These are phyloP conservation scores for Stomatorhinus walkeri DNA, from an alignment of 2,797 vertebrate species.

Conservation along the genomic window DNA sequence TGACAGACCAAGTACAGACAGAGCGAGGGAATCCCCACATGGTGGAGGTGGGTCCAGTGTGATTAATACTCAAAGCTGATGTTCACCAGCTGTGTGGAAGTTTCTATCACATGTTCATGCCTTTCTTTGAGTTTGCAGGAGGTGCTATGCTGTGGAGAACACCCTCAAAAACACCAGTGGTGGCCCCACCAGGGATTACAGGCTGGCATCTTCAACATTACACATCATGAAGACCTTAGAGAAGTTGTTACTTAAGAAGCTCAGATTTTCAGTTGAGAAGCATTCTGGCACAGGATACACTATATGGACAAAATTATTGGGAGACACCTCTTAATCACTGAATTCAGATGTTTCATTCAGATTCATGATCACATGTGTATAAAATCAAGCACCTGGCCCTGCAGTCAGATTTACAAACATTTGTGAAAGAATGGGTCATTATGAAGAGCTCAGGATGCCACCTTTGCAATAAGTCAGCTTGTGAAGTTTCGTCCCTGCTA, in stretches of 20 bases:
- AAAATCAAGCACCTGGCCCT: neutral
- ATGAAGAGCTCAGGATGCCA: neutral
- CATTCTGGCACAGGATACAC: neutral
- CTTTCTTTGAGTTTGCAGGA: neutral
- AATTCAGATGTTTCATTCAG: neutral
- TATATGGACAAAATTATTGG: neutral
- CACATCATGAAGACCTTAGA: neutral
- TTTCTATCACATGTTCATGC: neutral
- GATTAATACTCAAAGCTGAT: neutral
- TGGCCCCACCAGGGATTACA: neutral
- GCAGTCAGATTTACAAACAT: neutral
- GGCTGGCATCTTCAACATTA: neutral
- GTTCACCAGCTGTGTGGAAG: neutral
- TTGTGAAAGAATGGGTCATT: neutral
- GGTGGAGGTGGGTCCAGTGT: neutral
- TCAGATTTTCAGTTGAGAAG: neutral
- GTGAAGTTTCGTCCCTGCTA: neutral
- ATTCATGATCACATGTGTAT: neutral
- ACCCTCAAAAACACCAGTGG: neutral
- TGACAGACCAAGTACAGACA: neutral
- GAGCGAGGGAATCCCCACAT: neutral
- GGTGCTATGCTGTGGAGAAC: neutral
- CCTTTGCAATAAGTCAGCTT: neutral
- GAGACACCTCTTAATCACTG: neutral
- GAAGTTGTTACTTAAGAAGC: neutral